Evolutionary conservation across 2,113 vertebrate genomes (phyloP), one percentile per base, ranked within the genome.

Genomic region (Mastomys coucha): DNA sequence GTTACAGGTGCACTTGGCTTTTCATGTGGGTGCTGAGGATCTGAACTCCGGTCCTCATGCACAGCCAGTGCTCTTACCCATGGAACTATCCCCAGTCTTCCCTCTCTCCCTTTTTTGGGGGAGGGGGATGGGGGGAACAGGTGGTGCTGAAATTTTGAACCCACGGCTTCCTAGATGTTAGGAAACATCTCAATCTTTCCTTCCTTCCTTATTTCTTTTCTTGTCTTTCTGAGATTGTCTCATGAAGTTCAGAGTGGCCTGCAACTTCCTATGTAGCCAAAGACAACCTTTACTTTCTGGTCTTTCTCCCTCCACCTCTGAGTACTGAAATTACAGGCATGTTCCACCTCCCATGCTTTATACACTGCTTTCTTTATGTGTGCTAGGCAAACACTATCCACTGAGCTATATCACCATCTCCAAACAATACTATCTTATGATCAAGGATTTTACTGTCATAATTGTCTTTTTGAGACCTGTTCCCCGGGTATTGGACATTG

Each of bases 71-170:
- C n/a, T 28, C 26, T 31, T 78, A 8, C 16, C 45, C 19, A 28
- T 42, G 45, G 22, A 76, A 6, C 14, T 33, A 11, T 31, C 24
- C 58, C 81, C 26, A 72, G 69, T 33, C 31, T 33, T 14, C 31
- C 33, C 31, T 19, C 80, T 12, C 20, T n/a, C 16, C 5, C 8
- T 31, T 19, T 42, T 31, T 45, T 26, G 10, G 81, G 26, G 24
- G 24, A 6, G 0, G 7, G 36, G 1, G 67, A 19, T 11, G 53
- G 24, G 5, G 22, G 33, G 51, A 9, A 1, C 22, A 5, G 36
- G 22, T 60, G 36, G 39, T 60, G 56, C 80, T 60, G n/a, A 60
- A 82, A 82, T 26, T 82, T 81, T 60, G 80, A 26, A 82, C 80
- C 36, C 80, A 60, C n/a, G 36, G n/a, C 56, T 82, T 82, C n/a